These are phyloP conservation scores for Bagarius yarrelli DNA, from an alignment of 2,113 vertebrate species.

Conservation along the genomic window DNA sequence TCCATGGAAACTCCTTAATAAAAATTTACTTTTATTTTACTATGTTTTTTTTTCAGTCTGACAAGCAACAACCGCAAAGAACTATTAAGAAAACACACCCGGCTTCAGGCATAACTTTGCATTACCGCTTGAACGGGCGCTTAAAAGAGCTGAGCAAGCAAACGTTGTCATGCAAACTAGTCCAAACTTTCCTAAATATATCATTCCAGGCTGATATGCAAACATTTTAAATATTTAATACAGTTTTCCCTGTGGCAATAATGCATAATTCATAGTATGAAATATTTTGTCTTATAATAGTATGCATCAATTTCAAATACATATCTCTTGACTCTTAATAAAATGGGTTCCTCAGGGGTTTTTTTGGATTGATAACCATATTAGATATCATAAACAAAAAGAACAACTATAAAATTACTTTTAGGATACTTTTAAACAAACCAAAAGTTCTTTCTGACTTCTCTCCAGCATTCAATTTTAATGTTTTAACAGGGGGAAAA, in stretches of 20 bases:
- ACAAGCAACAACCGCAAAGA: no score
- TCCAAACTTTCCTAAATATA: not conserved
- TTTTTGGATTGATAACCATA: not conserved
- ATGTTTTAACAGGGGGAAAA: no score
- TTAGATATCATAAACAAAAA: not conserved
- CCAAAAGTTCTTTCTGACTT: not conserved
- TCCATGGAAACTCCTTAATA: no score
- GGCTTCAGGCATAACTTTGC: not conserved
- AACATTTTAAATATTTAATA: not conserved
- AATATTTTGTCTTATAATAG: not conserved
- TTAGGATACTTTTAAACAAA: not conserved
- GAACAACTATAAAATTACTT: no score
- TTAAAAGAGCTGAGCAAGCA: not conserved
- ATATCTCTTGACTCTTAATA: not conserved
- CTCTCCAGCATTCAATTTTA: no score
- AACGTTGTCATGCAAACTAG: not conserved
- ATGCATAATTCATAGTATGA: not conserved
- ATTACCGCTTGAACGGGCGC: not conserved
- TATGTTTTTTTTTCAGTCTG: no score
- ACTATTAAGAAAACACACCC: no score
- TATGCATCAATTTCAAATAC: not conserved
- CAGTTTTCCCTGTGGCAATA: not conserved
- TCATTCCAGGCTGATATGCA: not conserved
- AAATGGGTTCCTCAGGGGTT: not conserved
- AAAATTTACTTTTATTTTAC: no score